These are phyloP conservation scores for Ophiothrix spiculata DNA, from an alignment of 35 echinoderm and acorn worm genomes.

Conservation along the genomic window DNA sequence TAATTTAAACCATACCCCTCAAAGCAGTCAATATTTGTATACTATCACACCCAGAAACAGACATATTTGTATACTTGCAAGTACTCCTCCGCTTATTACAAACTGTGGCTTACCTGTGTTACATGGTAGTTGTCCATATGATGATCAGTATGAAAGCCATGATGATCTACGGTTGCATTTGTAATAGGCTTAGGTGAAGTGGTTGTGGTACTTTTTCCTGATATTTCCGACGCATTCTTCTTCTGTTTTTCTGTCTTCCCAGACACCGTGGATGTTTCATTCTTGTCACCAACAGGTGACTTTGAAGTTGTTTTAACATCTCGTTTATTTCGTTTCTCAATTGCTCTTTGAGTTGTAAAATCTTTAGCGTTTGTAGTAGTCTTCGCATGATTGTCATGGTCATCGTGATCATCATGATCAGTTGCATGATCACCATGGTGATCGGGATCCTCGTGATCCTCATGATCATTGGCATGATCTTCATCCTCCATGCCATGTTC, in stretches of 20 bases:
- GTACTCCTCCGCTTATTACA: too few relatives aligned
- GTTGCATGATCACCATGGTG: background rate
- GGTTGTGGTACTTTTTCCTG: background rate
- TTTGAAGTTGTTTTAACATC: background rate
- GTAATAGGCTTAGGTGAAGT: background rate
- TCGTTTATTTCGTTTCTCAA: background rate
- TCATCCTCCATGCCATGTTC: background rate
- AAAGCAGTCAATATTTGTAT: too few relatives aligned
- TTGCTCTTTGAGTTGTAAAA: background rate
- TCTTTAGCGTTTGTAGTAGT: background rate
- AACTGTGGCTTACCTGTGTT: background rate
- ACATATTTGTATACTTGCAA: too few relatives aligned
- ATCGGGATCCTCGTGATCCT: background rate
- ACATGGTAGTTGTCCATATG: background rate
- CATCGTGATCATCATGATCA: background rate
- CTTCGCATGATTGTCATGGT: background rate
- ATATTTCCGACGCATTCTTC: background rate
- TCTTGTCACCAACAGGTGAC: too few relatives aligned
- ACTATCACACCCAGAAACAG: too few relatives aligned
- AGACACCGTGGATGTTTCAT: background rate
- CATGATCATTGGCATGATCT: background rate
- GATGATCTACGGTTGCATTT: background rate
- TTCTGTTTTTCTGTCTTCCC: background rate
- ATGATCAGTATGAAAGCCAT: background rate
- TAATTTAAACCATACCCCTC: too few relatives aligned